Evolutionary conservation across 2,113 vertebrate genomes (phyloP).

Genomic region (Eudyptes chrysolophus): DNA sequence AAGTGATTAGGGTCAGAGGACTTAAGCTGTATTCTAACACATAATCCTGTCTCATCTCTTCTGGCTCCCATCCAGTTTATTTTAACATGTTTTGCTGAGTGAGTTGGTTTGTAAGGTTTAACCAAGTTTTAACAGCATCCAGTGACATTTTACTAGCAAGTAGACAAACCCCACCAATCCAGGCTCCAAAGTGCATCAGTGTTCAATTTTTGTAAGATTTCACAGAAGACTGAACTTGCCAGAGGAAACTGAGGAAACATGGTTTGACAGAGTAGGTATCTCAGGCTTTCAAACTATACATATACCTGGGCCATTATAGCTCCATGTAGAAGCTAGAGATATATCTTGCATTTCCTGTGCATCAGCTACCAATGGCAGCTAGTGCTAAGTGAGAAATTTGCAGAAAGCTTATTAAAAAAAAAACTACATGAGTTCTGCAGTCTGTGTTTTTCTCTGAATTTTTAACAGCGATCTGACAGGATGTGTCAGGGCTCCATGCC

Average conservation of each 20-base stretch:
- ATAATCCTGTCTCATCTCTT: conserved; percentile 67
- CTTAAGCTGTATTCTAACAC: conserved; percentile 66
- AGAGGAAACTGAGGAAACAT: background rate
- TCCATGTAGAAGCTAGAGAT: background rate
- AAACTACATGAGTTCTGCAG: background rate
- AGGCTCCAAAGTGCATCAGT: background rate
- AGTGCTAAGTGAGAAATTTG: background rate
- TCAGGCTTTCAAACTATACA: background rate
- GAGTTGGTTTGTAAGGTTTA: conserved; percentile 10
- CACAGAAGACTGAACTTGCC: background rate
- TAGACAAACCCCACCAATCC: background rate
- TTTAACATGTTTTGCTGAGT: conserved; percentile 38
- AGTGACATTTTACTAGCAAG: background rate
- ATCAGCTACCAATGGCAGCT: background rate
- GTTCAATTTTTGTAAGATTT: background rate
- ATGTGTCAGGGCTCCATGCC: background rate
- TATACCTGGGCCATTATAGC: background rate
- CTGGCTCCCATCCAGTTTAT: conserved; percentile 41
- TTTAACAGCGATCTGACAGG: background rate
- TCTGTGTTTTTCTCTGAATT: background rate
- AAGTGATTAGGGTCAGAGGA: conserved; percentile 66
- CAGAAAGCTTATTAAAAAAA: background rate
- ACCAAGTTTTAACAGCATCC: background rate
- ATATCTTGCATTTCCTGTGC: background rate
- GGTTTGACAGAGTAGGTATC: background rate